These are phyloP conservation scores for Monomorium pharaonis DNA, from an alignment of 1,140 invertebrate species.

Conservation along the genomic window DNA sequence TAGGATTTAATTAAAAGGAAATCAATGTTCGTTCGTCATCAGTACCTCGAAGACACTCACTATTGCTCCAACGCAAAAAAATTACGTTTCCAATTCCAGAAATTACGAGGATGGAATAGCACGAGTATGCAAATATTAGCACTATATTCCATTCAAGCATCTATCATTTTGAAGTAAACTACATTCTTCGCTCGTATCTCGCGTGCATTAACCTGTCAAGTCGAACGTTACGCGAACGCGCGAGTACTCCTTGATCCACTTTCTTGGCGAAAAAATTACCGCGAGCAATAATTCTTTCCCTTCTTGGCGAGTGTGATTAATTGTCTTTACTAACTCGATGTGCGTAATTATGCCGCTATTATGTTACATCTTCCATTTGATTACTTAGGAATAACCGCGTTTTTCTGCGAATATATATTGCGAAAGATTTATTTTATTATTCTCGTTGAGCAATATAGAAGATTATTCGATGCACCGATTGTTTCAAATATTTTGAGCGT, in stretches of 20 bases:
- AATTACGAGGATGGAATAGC: background rate
- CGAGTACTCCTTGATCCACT: constrained; percentile 58
- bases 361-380: background rate
- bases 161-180: constrained; percentile 32
- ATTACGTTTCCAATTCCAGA: background rate
- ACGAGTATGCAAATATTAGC: background rate
- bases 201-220: background rate
- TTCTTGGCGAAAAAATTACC: background rate
- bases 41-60: too few relatives aligned
- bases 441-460: constrained; percentile 9
- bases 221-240: background rate
- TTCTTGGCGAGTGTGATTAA: constrained; percentile 50
- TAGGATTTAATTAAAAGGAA: background rate
- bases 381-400: background rate
- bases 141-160: constrained; percentile 8
- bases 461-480: constrained; percentile 36
- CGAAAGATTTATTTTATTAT: background rate
- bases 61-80: background rate
- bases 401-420: background rate
- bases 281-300: constrained; percentile 1
- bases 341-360: constrained; percentile 9
- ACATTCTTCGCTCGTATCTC: constrained; percentile 10
- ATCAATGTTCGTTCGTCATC: background rate
- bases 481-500: background rate
- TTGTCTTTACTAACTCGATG: background rate